Base-by-base conservation (phyloP, 92 coral and sea anemone genomes). In the Porites evermanni region DNA sequence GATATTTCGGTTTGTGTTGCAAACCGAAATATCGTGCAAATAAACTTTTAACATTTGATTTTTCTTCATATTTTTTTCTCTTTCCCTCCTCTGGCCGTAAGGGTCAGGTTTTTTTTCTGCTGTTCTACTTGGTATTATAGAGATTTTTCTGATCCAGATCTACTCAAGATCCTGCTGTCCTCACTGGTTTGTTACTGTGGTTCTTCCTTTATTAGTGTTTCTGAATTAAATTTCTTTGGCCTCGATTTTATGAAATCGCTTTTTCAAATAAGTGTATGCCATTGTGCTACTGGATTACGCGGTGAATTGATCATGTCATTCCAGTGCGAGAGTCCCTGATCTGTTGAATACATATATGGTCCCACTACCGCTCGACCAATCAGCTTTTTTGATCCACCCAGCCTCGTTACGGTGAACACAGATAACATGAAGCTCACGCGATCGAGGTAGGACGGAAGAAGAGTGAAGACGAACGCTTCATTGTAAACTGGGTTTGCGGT, bases 261-360 rank as follows among this genome's bases (percentile, higher is more conserved):
- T 38, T 38, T 38, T 53, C 86, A 97, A 50, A 91, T 90, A 73
- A 97, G 89, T 13, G 95, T 80, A 75, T 97, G 99, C 99, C 99
- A 97, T 72, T 91, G 94, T 3, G 98, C 98, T 7, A 95, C 94
- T 8, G 97, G 93, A 65, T 89, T 97, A 18, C 97, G 94, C 24
- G 98, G 92, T 19, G 98, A 91, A 16, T 79, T 61, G 1, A 93
- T 70, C 99, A 97, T 97, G 51, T 95, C 98, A 65, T 93, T 95
- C 99, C 99, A 97, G 80, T 97, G 99, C 3, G 91, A 85, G 29
- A 97, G 91, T 20, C 99, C 99, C 47, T 95, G 88, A 29, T 97
- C 97, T 9, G 99, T 95, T 0, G 96, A 94, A 74, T 93, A 95
- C 99, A 97, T 91, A 67, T 87, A 93, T 0, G 99, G 98, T 54